Evolutionary conservation across 2,888 invertebrate species (phyloP).

Genomic region (Chrysina gloriosa): DNA sequence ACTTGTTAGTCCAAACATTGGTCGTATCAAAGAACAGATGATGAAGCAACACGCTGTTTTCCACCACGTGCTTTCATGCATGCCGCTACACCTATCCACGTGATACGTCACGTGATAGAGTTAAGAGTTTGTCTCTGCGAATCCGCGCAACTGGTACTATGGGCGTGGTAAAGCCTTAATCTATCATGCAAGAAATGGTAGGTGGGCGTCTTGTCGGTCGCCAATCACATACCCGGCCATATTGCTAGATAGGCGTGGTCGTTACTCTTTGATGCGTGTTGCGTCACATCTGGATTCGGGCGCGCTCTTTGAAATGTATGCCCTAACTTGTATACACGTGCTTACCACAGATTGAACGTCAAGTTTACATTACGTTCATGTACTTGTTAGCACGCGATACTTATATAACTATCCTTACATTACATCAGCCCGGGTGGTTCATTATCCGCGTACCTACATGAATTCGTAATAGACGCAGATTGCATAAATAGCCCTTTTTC

Average conservation of each 20-base stretch:
- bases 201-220: slow-evolving; percentile 65
- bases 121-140: slow-evolving; percentile 53
- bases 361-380: slow-evolving; percentile 33
- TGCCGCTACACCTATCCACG: slow-evolving; percentile 44
- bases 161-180: slow-evolving; percentile 60
- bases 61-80: slow-evolving; percentile 38
- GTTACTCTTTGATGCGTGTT: slow-evolving; percentile 60
- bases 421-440: slow-evolving; percentile 26
- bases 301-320: slow-evolving; percentile 44
- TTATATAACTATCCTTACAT: slow-evolving; percentile 39
- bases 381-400: slow-evolving; percentile 41
- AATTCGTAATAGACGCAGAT: slow-evolving; percentile 38
- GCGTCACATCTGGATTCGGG: slow-evolving; percentile 53
- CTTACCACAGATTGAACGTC: slow-evolving; percentile 27
- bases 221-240: slow-evolving; percentile 75
- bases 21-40: slow-evolving; percentile 15
- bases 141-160: slow-evolving; percentile 57
- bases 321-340: slow-evolving; percentile 37
- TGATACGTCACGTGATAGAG: slow-evolving; percentile 49
- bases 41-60: slow-evolving; percentile 34
- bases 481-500: slow-evolving; percentile 42
- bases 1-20: no score
- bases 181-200: slow-evolving; percentile 60
- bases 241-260: slow-evolving; percentile 73
- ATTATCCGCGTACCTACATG: slow-evolving; percentile 34